Conservation (phyloP, 2,113 vertebrate genomes). For the Trogon melanurus region DNA sequence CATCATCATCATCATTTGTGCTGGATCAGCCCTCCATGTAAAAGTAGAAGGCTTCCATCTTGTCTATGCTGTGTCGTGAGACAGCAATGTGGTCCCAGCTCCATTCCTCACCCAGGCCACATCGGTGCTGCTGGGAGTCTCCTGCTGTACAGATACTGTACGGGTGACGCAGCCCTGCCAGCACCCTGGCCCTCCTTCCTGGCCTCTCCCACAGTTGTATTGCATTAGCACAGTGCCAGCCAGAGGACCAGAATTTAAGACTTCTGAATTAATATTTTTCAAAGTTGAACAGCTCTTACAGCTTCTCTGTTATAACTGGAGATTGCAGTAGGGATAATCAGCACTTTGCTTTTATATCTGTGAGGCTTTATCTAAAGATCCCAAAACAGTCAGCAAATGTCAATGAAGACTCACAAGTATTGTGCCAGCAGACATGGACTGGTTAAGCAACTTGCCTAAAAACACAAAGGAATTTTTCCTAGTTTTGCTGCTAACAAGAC, state of each 20-base stretch:
- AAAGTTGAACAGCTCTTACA: background rate
- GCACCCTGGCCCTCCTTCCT: background rate
- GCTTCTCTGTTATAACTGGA: background rate
- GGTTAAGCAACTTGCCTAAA: conserved; percentile 13
- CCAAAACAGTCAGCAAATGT: background rate
- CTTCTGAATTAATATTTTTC: background rate
- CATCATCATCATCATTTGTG: no score
- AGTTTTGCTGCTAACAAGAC: conserved; percentile 31
- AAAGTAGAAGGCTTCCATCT: background rate
- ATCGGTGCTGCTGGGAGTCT: background rate
- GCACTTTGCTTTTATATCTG: background rate
- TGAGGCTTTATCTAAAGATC: background rate
- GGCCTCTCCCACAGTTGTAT: background rate
- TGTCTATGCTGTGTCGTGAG: fast-evolving
- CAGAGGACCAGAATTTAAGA: background rate
- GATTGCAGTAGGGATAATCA: background rate
- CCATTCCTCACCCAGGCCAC: fast-evolving
- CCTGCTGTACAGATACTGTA: background rate
- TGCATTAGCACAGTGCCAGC: background rate
- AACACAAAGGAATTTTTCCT: background rate
- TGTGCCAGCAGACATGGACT: background rate
- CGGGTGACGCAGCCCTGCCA: background rate
- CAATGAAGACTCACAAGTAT: background rate
- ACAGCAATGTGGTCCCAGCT: background rate
- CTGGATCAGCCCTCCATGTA: fast-evolving